Evolutionary conservation across 2,888 invertebrate genomes (phyloP).

Genomic region (Drosophila multiciliata): DNA sequence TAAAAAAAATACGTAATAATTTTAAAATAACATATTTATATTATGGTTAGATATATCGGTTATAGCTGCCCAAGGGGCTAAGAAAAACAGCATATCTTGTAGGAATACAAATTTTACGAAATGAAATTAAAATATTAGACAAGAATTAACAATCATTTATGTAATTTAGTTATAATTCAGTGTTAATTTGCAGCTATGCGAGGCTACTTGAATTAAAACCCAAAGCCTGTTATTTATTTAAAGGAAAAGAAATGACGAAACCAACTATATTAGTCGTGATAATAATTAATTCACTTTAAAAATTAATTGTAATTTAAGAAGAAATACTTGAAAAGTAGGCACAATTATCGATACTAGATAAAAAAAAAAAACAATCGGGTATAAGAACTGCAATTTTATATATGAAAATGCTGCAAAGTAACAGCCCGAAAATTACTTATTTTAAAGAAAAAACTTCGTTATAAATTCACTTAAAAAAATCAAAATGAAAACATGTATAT

Average conservation of each 20-base stretch:
- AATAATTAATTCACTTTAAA: slow-evolving; percentile 56
- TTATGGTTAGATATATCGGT: slow-evolving; percentile 27
- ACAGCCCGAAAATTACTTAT: slow-evolving; percentile 14
- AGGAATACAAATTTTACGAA: slow-evolving; percentile 49
- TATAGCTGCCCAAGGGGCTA: slow-evolving; percentile 24
- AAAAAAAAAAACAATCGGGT: slow-evolving; percentile 22
- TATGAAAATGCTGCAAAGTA: slow-evolving; percentile 31
- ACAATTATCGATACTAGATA: slow-evolving; percentile 53
- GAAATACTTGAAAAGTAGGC: slow-evolving; percentile 71
- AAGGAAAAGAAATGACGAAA: slow-evolving; percentile 4
- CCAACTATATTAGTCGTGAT: slow-evolving; percentile 65
- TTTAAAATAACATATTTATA: slow-evolving; percentile 21
- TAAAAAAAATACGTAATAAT: slow-evolving; percentile 48
- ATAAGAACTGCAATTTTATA: slow-evolving; percentile 47
- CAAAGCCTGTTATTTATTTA: slow-evolving; percentile 28
- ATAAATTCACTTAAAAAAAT: slow-evolving; percentile 15
- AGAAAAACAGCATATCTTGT: slow-evolving; percentile 68
- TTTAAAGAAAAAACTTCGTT: slow-evolving; percentile 9
- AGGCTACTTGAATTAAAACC: slow-evolving; percentile 1
- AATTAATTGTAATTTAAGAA: slow-evolving; percentile 39
- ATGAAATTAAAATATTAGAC: slow-evolving; percentile 19
- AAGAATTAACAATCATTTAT: slow-evolving; percentile 35
- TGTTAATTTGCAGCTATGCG: slow-evolving; percentile 13
- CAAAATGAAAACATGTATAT: slow-evolving; percentile 47
- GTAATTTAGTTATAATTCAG: slow-evolving; percentile 30